Evolutionary conservation across 2,797 vertebrate genomes (phyloP), one percentile per base, ranked within the genome.

Genomic region (Myoxocephalus aenaeus): DNA sequence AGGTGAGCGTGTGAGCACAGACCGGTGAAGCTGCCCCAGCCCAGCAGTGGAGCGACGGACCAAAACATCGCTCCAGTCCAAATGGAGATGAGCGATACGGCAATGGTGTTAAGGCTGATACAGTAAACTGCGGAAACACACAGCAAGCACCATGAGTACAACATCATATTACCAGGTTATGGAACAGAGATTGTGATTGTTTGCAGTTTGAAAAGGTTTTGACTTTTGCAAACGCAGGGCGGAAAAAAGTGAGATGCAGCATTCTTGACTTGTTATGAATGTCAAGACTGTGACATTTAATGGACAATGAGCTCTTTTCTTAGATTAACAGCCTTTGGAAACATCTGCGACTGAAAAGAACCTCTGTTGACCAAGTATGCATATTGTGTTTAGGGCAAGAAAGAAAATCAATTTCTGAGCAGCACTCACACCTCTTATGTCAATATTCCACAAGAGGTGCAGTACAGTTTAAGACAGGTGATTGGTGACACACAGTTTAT

Each of bases 21-120:
- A 98, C 97, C 97, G 94, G 95, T 97, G 86, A 96, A 98, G 87
- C 97, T 97, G 81, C 97, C 97, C 97, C 97, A 98, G 88, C 97
- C 97, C 42, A 97, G 65, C 57, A 98, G 53, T 1, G 97, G 97
- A 64, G 96, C 96, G 25, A 88, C 92, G 0, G 97, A 96, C 97
- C 97, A 98, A 94, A 97, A 97, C 81, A 94, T 76, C 0, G 96
- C 95, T 70, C 95, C 96, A 2, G 92, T 87, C 97, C 97, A 98
- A 76, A 97, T 96, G 81, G 96, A 95, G 61, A 95, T 74, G 72
- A 98, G 83, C 1, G 95, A 93, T 46, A 96, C 85, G 0, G 87
- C 87, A 14, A 98, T 96, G 46, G 94, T 96, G 90, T 91, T 92
- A 27, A 90, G 93, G 89, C 90, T 96, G 88, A 98, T 96, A 64